These are phyloP conservation scores for Blennius ocellaris DNA, from an alignment of 2,113 vertebrate species.

Conservation along the genomic window DNA sequence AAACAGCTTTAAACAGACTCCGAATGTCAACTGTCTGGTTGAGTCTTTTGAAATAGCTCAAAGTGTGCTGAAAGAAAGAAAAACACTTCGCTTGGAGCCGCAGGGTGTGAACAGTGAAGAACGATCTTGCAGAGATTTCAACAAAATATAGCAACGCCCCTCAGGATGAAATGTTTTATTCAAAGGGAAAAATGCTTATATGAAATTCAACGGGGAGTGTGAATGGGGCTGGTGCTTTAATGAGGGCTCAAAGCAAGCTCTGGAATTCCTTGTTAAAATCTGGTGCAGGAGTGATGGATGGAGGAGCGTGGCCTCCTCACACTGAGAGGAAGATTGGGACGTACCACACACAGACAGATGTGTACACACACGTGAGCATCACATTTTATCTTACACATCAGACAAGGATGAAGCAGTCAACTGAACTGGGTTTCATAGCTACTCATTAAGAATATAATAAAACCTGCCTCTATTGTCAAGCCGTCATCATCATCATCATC, in stretches of 20 bases:
- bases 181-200: constrained; percentile 61
- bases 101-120: constrained; percentile 57
- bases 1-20: constrained; percentile 32
- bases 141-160: constrained; percentile 63
- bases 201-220: constrained; percentile 58
- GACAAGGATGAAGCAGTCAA: constrained; percentile 3
- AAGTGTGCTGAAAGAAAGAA: constrained; percentile 18
- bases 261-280: constrained; percentile 46
- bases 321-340: constrained; percentile 14
- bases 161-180: constrained; percentile 72
- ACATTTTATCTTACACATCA: constrained; percentile 1
- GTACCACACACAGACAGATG: background rate
- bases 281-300: constrained; percentile 34
- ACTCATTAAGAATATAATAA: too few species aligned
- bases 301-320: constrained; percentile 10
- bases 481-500: too few species aligned
- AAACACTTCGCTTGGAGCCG: constrained; percentile 7
- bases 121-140: constrained; percentile 54
- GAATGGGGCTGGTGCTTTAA: constrained; percentile 53
- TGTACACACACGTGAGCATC: background rate
- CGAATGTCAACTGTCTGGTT: constrained; percentile 33
- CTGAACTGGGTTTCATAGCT: too few species aligned
- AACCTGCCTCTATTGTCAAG: too few species aligned
- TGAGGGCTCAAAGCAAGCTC: constrained; percentile 50
- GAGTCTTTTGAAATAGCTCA: constrained; percentile 50